Conservation (phyloP, 2,888 invertebrate genomes). For the Hyalella azteca region DNA sequence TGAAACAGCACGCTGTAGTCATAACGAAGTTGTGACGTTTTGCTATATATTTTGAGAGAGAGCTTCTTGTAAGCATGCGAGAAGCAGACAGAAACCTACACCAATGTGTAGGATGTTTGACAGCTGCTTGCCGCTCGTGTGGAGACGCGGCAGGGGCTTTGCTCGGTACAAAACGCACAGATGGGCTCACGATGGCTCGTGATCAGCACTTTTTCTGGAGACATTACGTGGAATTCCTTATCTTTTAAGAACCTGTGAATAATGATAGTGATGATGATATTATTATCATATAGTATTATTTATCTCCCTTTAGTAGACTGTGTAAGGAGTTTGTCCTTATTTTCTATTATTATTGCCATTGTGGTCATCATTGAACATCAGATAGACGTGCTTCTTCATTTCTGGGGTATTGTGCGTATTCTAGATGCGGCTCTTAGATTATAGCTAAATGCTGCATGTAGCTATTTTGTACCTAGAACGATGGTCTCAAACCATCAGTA, state of each 20-base stretch:
- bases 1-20: too few relatives aligned
- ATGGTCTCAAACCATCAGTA: too few relatives aligned
- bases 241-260: background rate
- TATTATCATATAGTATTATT: conserved; percentile 15
- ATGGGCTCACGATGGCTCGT: conserved; percentile 11
- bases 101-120: too few relatives aligned
- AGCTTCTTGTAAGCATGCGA: too few relatives aligned
- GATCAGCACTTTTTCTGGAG: conserved; percentile 21
- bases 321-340: conserved; percentile 2
- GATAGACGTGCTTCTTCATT: background rate
- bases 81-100: too few relatives aligned
- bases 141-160: background rate
- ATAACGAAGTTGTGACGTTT: too few relatives aligned
- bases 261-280: background rate
- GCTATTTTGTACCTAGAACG: conserved; percentile 5
- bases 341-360: background rate
- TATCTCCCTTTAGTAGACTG: background rate
- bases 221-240: background rate
- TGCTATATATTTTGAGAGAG: too few relatives aligned
- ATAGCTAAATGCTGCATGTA: background rate
- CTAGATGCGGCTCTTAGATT: background rate
- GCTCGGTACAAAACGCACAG: conserved; percentile 33
- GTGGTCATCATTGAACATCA: background rate
- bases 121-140: too few relatives aligned
- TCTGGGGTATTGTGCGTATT: background rate